These are phyloP conservation scores for Nanorana parkeri DNA, from an alignment of 2,113 vertebrate genomes.

Conservation along the genomic window DNA sequence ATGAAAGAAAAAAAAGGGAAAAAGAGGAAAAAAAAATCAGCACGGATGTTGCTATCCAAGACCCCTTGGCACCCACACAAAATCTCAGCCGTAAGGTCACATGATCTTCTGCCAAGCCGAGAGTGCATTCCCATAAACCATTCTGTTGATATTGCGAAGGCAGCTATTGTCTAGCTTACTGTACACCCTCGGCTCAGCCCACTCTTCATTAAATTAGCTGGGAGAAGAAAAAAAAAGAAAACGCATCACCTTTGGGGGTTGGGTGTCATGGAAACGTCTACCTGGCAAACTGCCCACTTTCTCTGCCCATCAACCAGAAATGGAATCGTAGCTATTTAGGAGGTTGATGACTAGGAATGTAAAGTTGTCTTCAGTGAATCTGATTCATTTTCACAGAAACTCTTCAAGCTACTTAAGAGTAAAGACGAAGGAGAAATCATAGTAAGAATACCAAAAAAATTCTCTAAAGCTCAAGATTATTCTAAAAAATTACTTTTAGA, in stretches of 20 bases:
- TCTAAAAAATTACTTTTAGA: background rate
- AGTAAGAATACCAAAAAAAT: conserved; percentile 55
- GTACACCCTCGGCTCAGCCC: conserved; percentile 85
- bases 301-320: conserved; percentile 82
- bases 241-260: conserved; percentile 90
- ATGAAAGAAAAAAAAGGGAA: conserved; percentile 70
- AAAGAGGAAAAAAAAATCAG: conserved; percentile 68
- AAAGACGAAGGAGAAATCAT: background rate
- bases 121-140: conserved; percentile 88
- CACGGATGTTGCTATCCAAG: conserved; percentile 78
- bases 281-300: conserved; percentile 92
- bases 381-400: conserved; percentile 81
- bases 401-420: conserved; percentile 71
- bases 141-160: conserved; percentile 94
- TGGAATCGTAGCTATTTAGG: conserved; percentile 84
- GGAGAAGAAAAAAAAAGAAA: conserved; percentile 60
- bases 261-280: conserved; percentile 96
- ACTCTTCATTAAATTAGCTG: conserved; percentile 85
- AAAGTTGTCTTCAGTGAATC: conserved; percentile 88
- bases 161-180: conserved; percentile 92
- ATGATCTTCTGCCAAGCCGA: conserved; percentile 87
- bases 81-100: conserved; percentile 88
- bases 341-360: conserved; percentile 86
- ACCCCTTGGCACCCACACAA: conserved; percentile 83
- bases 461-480: background rate